A percentile compares a stretch with the other conserved stretches of the same genome.
These are phyloP conservation scores for Diadema setosum DNA, from an alignment of 35 echinoderm and acorn worm genomes.

Conservation along the genomic window DNA sequence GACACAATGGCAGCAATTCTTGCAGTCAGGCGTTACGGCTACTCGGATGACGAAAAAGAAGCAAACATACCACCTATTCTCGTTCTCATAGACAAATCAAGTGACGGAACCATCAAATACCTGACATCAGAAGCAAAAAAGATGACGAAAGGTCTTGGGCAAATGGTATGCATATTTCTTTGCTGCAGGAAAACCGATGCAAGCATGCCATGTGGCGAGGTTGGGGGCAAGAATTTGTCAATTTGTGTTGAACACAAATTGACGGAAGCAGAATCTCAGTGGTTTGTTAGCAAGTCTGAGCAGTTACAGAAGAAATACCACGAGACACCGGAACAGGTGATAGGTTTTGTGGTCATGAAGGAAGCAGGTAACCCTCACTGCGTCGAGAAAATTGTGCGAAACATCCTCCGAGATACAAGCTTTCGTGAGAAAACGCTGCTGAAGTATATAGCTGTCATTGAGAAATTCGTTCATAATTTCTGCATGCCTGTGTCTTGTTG, in stretches of 20 bases:
- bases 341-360: neutral
- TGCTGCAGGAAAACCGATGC: neutral
- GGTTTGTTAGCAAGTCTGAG: neutral
- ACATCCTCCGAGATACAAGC: neutral
- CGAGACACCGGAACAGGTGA: neutral
- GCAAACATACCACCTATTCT: neutral
- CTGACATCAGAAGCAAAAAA: neutral
- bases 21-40: neutral
- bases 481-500: conserved; percentile 13
- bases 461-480: neutral
- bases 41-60: neutral
- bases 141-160: neutral
- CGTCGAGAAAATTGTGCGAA: neutral
- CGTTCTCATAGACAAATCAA: neutral
- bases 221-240: neutral
- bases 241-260: neutral
- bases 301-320: neutral
- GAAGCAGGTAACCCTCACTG: neutral
- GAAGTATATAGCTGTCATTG: neutral
- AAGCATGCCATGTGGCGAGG: too few relatives aligned
- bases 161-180: neutral
- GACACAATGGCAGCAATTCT: neutral
- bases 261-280: neutral
- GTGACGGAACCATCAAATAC: neutral
- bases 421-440: neutral